Base-by-base conservation (phyloP, 2,113 vertebrate genomes). In the Python bivittatus region DNA sequence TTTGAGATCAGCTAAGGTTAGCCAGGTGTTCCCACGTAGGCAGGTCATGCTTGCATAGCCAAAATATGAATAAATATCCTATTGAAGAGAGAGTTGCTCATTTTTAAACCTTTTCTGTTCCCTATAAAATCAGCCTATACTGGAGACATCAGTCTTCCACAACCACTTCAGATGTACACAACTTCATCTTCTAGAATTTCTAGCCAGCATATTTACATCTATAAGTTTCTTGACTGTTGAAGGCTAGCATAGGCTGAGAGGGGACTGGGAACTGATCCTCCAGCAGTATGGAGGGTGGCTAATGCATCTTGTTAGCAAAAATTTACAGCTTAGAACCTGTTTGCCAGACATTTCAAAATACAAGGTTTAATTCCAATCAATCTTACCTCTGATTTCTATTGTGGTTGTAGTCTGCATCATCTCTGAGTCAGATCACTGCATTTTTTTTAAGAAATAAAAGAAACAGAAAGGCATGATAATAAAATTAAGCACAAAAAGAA, bases 401-500 rank as follows among this genome's bases (percentile, higher is more conserved):
- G 42, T 57, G 22, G 48, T 52, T 92, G 25, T 57, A 61, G 20
- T 6, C 94, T 23, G 85, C 33, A 38, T 25, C 42, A 29, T 53
- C 23, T 94, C 87, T 94, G 88, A 94, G 89, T 92, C 83, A 87
- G 79, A 89, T 88, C 72, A 87, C 20, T n/a, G 33, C 6, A 1
- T 23, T 84, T 27, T 72, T 90, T 90, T 72, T 8, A 29, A 90
- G 84, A 33, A 56, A 29, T 15, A 86, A 53, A 38, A 83, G 12
- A 68, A 29, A 42, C 60, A 88, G 13, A n/a, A 87, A 92, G 57
- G 33, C 15, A 72, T 57, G 25, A 84, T 93, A 92, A 88, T 85
- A 94, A 91, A 79, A 92, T 88, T 64, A 92, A 92, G 29, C 60
- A 88, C 29, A 90, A 91, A 95, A 88, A 42, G 57, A 20, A 92